Percentiles rank a stretch among this genome's conserved stretches.
Evolutionary conservation across 2,113 vertebrate species (phyloP).

Genomic region (Trachemys scripta): DNA sequence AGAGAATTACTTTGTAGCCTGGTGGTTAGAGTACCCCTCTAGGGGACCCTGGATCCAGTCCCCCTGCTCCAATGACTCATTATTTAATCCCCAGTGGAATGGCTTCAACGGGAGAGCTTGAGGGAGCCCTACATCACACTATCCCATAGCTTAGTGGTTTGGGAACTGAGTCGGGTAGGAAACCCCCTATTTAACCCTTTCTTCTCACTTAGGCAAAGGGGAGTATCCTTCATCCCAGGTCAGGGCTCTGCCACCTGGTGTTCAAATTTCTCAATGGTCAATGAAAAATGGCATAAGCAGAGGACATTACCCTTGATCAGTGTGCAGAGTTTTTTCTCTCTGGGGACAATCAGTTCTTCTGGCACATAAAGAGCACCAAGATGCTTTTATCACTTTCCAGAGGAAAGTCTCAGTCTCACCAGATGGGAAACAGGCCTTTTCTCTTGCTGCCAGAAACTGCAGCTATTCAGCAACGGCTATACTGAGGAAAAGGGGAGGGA

Average conservation of each 20-base stretch:
- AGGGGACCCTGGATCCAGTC: not conserved
- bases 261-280: not conserved
- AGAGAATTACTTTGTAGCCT: not conserved
- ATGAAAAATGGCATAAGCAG: not conserved
- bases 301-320: not conserved
- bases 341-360: not conserved
- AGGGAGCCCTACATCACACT: not conserved
- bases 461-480: not conserved
- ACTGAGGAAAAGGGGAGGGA: not conserved
- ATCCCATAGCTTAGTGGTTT: not conserved
- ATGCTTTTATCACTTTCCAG: not conserved
- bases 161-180: not conserved
- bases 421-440: not conserved
- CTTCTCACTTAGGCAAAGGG: not conserved
- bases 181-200: not conserved
- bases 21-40: not conserved
- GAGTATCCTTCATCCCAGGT: not conserved
- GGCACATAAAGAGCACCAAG: not conserved
- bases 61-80: not conserved
- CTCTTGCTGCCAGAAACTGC: not conserved
- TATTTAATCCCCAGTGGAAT: not conserved
- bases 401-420: not conserved
- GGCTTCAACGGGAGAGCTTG: not conserved
- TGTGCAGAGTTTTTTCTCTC: not conserved
- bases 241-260: not conserved